Evolutionary conservation across 2,113 vertebrate species (phyloP), one percentile per base, ranked within the genome.

Genomic region (Leucopsar rothschildi): DNA sequence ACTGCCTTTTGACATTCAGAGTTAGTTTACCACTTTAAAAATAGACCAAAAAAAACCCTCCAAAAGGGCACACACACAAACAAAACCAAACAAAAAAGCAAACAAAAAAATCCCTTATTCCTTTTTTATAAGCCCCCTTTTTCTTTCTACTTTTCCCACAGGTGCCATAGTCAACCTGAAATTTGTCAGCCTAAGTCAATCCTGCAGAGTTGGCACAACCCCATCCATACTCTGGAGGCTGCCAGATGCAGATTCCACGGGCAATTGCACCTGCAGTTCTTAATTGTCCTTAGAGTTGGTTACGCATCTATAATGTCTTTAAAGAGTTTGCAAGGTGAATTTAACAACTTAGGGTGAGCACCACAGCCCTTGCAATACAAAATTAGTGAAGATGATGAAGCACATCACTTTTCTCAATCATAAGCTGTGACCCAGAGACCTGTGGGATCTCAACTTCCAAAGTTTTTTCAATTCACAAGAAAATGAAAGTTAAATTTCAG

Each of bases 171-270:
- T 33, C 83, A 86, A 35, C 24, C 37, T 60, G 40, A 86, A 73
- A 91, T 93, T 70, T 86, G 15, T 75, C 49, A 86, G 17, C 49
- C 8, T 57, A 40, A 66, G 42, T 72, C 39, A 68, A 23, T 49
- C 57, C 49, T 6, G 2, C 29, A 61, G 78, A 76, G 31, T 5
- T 95, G 82, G 70, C 83, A 82, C 28, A 69, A 24, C 14, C 69
- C 39, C 27, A 47, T 33, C 15, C 13, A 60, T 40, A 64, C 40
- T 90, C 50, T 0, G 29, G 70, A 94, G 50, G 47, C 50, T 92
- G 59, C 81, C 91, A 91, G 93, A 79, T 94, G 89, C 55, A 94
- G 64, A 94, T 87, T 94, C 94, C 71, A 96, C 66, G 82, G 89
- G 50, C 45, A 94, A 92, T 82, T 95, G 55, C 91, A 88, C 45